Evolutionary conservation across 2,113 vertebrate species (phyloP).

Genomic region (Scopus umbretta): DNA sequence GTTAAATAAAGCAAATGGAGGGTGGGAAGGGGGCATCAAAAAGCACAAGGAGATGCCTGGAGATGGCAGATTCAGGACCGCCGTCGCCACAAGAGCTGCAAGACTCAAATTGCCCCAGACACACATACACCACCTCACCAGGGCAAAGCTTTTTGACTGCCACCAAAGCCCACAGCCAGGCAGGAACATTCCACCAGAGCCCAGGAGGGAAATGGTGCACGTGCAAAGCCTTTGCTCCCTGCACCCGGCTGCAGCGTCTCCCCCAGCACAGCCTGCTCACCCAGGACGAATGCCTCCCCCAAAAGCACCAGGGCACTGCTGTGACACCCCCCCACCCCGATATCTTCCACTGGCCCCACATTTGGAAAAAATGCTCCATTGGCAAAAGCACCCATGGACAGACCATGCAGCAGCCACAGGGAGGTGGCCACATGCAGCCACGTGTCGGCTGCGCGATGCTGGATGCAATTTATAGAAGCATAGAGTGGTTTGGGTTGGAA

Average conservation of each 20-base stretch:
- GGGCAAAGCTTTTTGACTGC: not conserved
- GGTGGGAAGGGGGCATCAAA: not conserved
- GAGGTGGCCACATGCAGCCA: fast-evolving
- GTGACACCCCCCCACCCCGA: not conserved
- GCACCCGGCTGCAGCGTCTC: not conserved
- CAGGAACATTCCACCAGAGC: not conserved
- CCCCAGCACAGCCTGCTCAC: not conserved
- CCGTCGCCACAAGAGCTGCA: not conserved
- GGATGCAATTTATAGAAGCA: not conserved
- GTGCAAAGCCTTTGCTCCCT: not conserved
- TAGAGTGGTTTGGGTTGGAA: not conserved
- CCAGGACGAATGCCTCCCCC: fast-evolving
- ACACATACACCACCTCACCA: not conserved
- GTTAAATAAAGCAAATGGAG: not conserved
- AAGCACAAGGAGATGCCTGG: not conserved
- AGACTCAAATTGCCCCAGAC: not conserved
- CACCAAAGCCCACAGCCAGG: not conserved
- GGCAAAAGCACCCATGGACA: not conserved
- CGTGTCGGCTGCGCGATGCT: not conserved
- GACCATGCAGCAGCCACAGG: fast-evolving
- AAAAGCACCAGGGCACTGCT: not conserved
- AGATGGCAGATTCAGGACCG: not conserved
- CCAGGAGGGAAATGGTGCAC: not conserved
- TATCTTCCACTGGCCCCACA: not conserved
- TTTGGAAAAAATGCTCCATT: not conserved